These are phyloP conservation scores for Scylla paramamosain DNA, from an alignment of 1,140 invertebrate genomes.

Conservation along the genomic window DNA sequence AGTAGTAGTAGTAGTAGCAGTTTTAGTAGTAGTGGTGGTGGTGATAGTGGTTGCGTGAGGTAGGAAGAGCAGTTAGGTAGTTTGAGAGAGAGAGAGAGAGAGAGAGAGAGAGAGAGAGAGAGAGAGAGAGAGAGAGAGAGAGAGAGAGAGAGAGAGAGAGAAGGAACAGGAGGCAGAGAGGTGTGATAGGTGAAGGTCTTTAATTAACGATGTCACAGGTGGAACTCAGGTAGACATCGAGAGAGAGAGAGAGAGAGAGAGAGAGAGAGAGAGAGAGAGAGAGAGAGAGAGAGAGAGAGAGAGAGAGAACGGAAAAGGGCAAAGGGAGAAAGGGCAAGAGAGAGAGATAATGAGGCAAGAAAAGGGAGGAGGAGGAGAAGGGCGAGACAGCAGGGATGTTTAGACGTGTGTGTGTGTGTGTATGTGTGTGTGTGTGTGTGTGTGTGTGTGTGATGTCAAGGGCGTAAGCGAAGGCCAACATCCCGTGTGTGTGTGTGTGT, in stretches of 20 bases:
- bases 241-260: conserved; percentile 10
- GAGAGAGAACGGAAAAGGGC: not conserved
- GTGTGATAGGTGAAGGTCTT: too few relatives aligned
- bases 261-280: conserved; percentile 55
- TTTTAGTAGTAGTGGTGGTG: not conserved
- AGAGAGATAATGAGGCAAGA: not conserved
- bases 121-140: conserved; percentile 39
- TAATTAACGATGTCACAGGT: too few relatives aligned
- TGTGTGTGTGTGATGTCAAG: too few relatives aligned
- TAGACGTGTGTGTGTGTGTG: not conserved
- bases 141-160: conserved; percentile 51
- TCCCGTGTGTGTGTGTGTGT: too few relatives aligned
- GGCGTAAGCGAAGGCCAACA: too few relatives aligned
- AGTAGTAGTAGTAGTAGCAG: conserved; percentile 32
- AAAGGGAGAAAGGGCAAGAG: not conserved
- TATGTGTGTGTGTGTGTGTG: too few relatives aligned
- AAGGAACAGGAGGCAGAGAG: not conserved
- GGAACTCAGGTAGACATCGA: not conserved
- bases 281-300: conserved; percentile 44
- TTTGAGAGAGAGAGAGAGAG: not conserved
- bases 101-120: conserved; percentile 30
- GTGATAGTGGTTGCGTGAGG: not conserved
- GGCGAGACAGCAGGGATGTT: not conserved
- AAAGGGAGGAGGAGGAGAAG: not conserved
- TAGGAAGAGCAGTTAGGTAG: not conserved